phyloP scores from a whole-genome alignment of 1,140 invertebrate species.

The Macrocentrus cingulum region DNA sequence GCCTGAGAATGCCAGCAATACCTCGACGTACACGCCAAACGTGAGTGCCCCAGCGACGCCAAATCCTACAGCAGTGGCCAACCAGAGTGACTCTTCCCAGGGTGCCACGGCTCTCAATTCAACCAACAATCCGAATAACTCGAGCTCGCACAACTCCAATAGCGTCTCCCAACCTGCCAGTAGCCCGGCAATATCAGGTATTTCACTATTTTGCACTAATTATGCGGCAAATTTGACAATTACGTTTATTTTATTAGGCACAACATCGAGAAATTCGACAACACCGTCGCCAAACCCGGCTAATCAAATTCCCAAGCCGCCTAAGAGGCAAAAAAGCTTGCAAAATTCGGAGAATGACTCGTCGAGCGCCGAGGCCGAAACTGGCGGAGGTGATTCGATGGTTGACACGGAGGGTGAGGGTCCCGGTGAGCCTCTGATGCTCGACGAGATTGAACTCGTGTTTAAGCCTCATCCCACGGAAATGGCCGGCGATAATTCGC shows the following conservation, averaged over 20 bases:
- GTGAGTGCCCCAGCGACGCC: slow-evolving; percentile 57
- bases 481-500: slow-evolving; percentile 80
- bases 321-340: slow-evolving; percentile 58
- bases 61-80: slow-evolving; percentile 46
- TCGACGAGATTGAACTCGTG: slow-evolving; percentile 92
- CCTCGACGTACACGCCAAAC: slow-evolving; percentile 49
- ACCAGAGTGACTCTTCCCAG: slow-evolving; percentile 57
- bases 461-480: slow-evolving; percentile 95
- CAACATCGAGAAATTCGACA: slow-evolving; percentile 57
- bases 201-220: too few species aligned
- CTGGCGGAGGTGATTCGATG: slow-evolving; percentile 73
- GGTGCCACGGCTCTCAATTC: slow-evolving; percentile 49
- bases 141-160: slow-evolving; percentile 39
- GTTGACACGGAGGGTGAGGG: slow-evolving; percentile 78
- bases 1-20: slow-evolving; percentile 59
- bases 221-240: slow-evolving; percentile 11
- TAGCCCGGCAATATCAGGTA: slow-evolving; percentile 44
- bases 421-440: slow-evolving; percentile 68
- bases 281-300: slow-evolving; percentile 52
- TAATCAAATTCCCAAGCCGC: slow-evolving; percentile 51
- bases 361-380: slow-evolving; percentile 59
- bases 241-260: slow-evolving; percentile 36
- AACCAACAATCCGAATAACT: slow-evolving; percentile 35
- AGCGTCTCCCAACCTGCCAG: slow-evolving; percentile 42
- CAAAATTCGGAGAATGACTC: slow-evolving; percentile 65